Conservation (phyloP, 2,888 invertebrate genomes). For the Ganaspis brasiliensis region DNA sequence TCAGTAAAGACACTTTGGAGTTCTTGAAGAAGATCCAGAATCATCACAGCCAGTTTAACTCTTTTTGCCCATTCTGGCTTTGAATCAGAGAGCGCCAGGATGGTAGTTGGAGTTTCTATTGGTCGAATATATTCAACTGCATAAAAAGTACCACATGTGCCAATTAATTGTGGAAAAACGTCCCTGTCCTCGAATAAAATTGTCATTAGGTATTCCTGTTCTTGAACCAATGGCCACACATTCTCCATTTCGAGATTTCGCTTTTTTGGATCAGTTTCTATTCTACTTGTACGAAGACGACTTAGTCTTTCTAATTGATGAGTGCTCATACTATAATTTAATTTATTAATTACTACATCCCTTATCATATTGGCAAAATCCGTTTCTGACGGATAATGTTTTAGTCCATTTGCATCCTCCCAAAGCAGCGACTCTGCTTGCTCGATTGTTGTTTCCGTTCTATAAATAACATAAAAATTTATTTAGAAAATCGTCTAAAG, state of each 20-base stretch:
- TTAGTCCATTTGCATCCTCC: slow-evolving; percentile 79
- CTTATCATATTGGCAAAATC: slow-evolving; percentile 82
- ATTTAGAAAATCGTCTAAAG: too few species aligned
- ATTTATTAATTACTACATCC: slow-evolving; percentile 81
- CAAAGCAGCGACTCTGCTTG: slow-evolving; percentile 81
- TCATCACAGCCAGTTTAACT: slow-evolving; percentile 83
- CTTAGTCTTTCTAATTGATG: slow-evolving; percentile 81
- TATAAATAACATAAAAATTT: too few species aligned
- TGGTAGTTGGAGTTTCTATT: slow-evolving; percentile 82
- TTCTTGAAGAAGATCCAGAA: slow-evolving; percentile 84
- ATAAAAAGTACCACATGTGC: slow-evolving; percentile 86
- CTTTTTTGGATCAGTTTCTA: slow-evolving; percentile 77
- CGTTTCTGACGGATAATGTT: slow-evolving; percentile 82
- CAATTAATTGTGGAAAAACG: slow-evolving; percentile 84
- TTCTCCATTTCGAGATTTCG: slow-evolving; percentile 83
- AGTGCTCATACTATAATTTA: slow-evolving; percentile 82
- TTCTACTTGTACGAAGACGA: slow-evolving; percentile 80
- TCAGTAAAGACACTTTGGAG: slow-evolving; percentile 84
- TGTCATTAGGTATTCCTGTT: slow-evolving; percentile 86
- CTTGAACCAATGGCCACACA: slow-evolving; percentile 85
- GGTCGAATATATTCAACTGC: slow-evolving; percentile 85
- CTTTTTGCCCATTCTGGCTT: slow-evolving; percentile 83
- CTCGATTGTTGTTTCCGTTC: slow-evolving; percentile 75
- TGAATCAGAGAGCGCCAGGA: slow-evolving; percentile 82
- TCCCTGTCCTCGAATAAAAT: slow-evolving; percentile 83